Evolutionary conservation across 2,113 vertebrate species (phyloP), one percentile per base, ranked within the genome.

Genomic region (Chaetodon auriga): DNA sequence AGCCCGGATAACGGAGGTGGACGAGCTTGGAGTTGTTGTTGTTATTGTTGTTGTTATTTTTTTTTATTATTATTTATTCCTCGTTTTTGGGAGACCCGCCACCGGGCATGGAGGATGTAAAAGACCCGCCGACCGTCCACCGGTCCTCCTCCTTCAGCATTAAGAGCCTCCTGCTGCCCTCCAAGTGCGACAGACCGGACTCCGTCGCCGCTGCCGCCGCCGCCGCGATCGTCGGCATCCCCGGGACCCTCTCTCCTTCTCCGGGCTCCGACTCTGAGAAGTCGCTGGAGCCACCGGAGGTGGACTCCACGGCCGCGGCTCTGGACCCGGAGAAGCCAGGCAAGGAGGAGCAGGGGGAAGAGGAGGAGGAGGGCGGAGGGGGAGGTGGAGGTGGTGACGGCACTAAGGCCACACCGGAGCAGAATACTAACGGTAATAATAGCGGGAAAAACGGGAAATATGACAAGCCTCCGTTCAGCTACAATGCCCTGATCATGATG

Each of bases 401-500:
- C 14, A 66, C 65, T 57, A 85, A 89, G 65, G 76, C 90, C 35
- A 43, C 78, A 10, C 54, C 81, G 79, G 92, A 89, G 83, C 89
- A 83, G 73, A 91, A 81, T 4, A 45, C 53, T 14, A 68, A 48
- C 82, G 79, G 82, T 1, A 75, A 2, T 6, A 86, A 83, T 21
- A 54, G 68, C 36, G 75, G 62, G 11, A 95, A 94, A 63, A 91
- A 79, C 18, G 92, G 91, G n/a, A 96, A 96, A 81, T 92, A 90
- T 16, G 95, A 96, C 87, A 96, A 96, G 58, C 98, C 98, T 35
- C 98, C 98, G 60, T 99, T 99, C 92, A 98, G 97, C 87, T 99
- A 99, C 92, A 99, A 99, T 85, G 98, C 98, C 5, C 95, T 99
- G 43, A 99, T 99, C 94, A 99, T 99, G 98, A 99, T 99, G 98